Evolutionary conservation across 2,888 invertebrate genomes (phyloP).

Genomic region (Adelognathus sp.): DNA sequence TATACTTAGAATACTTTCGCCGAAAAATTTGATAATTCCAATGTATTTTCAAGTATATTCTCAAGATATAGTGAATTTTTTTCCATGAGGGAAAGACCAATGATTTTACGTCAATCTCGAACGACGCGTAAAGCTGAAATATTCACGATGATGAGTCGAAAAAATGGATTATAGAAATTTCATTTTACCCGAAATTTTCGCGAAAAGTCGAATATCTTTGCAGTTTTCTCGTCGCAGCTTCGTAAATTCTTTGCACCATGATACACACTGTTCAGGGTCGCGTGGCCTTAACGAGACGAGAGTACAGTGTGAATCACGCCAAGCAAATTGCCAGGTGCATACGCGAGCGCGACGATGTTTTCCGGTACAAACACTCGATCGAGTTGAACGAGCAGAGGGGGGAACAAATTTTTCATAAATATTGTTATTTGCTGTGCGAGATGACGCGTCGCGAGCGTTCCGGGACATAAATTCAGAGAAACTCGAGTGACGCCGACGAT

Average conservation of each 20-base stretch:
- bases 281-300: slow-evolving; percentile 29
- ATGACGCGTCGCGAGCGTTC: slow-evolving; percentile 38
- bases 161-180: neutral
- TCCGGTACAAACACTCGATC: slow-evolving; percentile 8
- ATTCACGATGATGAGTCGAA: neutral
- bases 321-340: slow-evolving; percentile 20
- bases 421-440: slow-evolving; percentile 5
- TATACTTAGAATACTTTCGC: too few relatives aligned
- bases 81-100: too few relatives aligned
- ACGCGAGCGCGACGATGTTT: slow-evolving; percentile 2
- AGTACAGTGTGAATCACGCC: slow-evolving; percentile 19
- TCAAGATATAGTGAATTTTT: too few relatives aligned
- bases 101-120: too few relatives aligned
- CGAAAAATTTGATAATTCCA: too few relatives aligned
- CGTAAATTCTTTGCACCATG: neutral
- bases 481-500: slow-evolving; percentile 13
- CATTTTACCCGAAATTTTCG: neutral
- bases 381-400: neutral
- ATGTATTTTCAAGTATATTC: too few relatives aligned
- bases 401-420: slow-evolving; percentile 2
- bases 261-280: slow-evolving; percentile 20
- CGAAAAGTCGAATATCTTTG: neutral
- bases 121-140: neutral
- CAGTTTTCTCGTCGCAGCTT: neutral
- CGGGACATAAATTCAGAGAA: slow-evolving; percentile 26